These are phyloP conservation scores for Leucoraja ocellata DNA, from an alignment of 2,797 vertebrate genomes.

Conservation along the genomic window DNA sequence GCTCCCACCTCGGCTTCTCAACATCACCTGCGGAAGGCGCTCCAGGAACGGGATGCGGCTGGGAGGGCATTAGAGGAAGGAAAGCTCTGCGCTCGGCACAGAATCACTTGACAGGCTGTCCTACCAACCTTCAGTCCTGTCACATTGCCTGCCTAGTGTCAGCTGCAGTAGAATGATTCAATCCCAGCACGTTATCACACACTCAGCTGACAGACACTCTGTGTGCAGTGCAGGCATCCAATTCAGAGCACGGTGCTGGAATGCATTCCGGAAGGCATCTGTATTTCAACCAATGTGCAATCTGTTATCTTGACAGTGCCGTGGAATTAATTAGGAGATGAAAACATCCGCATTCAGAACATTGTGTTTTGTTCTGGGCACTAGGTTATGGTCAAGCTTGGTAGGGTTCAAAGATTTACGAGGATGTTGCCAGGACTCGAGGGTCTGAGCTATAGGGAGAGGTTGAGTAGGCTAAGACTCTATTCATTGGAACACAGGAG, in stretches of 20 bases:
- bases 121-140: background rate
- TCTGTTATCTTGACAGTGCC: slow-evolving; percentile 9
- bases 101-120: background rate
- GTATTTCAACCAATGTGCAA: background rate
- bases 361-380: too few relatives aligned
- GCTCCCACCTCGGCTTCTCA: too few relatives aligned
- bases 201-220: background rate
- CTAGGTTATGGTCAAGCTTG: too few relatives aligned
- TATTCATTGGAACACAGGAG: too few relatives aligned
- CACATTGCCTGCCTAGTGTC: background rate
- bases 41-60: background rate
- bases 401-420: too few relatives aligned
- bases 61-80: background rate
- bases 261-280: background rate
- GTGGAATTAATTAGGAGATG: slow-evolving; percentile 8
- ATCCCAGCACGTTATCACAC: background rate
- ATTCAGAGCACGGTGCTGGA: background rate
- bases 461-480: too few relatives aligned
- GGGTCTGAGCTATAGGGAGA: too few relatives aligned
- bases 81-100: background rate
- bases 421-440: too few relatives aligned
- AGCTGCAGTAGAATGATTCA: slow-evolving; percentile 22
- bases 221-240: background rate
- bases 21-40: too few relatives aligned
- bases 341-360: background rate